Evolutionary conservation across 2,888 invertebrate genomes (phyloP).

Genomic region (Macrosiphum euphorbiae): DNA sequence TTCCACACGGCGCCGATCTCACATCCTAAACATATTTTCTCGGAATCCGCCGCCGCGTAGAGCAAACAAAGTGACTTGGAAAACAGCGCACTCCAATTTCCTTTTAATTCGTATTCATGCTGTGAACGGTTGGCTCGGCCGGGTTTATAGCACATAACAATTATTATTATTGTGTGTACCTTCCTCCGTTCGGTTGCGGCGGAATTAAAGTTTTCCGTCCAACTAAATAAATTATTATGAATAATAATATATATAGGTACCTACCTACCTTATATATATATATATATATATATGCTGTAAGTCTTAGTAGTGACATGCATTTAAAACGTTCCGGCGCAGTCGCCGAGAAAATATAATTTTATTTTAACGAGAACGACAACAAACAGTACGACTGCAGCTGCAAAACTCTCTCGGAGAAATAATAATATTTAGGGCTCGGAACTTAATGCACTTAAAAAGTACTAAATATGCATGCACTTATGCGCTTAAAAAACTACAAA

Average conservation of each 20-base stretch:
- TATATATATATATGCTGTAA: too few species aligned
- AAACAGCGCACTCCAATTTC: not conserved
- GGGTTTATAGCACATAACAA: not conserved
- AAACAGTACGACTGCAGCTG: not conserved
- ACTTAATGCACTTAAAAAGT: too few species aligned
- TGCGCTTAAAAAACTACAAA: too few species aligned
- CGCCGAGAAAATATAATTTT: not conserved
- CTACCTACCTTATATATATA: too few species aligned
- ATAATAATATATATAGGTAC: not conserved
- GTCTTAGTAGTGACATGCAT: not conserved
- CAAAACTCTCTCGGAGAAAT: not conserved
- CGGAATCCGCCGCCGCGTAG: not conserved
- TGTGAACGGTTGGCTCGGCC: not conserved
- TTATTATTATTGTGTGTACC: not conserved
- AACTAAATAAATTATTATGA: not conserved
- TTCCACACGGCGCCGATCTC: not conserved
- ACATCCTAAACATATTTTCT: conserved; percentile 1
- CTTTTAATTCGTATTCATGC: conserved; percentile 10
- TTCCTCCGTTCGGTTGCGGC: not conserved
- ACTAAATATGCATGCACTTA: too few species aligned
- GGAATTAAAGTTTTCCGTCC: conserved; percentile 33
- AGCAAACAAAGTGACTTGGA: conserved; percentile 14
- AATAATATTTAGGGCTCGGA: too few species aligned
- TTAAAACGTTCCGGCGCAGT: not conserved
- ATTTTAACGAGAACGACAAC: not conserved